These are phyloP conservation scores for Heteronetta atricapilla DNA, from an alignment of 2,113 vertebrate species.

Conservation along the genomic window DNA sequence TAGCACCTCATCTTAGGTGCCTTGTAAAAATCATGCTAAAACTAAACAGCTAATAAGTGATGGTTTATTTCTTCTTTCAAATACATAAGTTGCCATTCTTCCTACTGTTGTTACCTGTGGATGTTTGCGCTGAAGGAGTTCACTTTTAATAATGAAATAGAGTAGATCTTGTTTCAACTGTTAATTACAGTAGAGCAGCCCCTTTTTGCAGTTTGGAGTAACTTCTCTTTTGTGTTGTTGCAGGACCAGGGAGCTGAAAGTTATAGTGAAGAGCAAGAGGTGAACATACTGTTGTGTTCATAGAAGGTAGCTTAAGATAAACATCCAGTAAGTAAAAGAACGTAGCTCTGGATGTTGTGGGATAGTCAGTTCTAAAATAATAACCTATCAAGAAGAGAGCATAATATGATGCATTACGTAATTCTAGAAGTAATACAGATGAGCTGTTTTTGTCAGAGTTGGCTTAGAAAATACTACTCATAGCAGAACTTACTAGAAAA, in stretches of 20 bases:
- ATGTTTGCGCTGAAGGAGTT: background rate
- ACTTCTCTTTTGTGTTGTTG: background rate
- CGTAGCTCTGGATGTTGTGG: conserved; percentile 8
- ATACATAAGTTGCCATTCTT: background rate
- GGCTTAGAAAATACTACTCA: conserved; percentile 7
- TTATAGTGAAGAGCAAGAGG: background rate
- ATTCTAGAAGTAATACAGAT: conserved; percentile 17
- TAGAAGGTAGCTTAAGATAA: conserved; percentile 1
- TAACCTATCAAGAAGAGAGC: background rate
- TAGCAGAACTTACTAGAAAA: background rate
- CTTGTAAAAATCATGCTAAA: background rate
- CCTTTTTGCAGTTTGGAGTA: background rate
- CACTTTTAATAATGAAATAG: background rate
- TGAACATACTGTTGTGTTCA: background rate
- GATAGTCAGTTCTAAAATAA: conserved; percentile 40
- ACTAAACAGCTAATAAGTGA: background rate
- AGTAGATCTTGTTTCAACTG: background rate
- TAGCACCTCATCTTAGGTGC: background rate
- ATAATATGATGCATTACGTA: conserved; percentile 3
- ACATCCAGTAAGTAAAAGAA: background rate
- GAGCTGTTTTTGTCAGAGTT: conserved; percentile 36
- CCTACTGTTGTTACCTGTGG: background rate
- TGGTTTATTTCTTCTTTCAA: too few relatives aligned
- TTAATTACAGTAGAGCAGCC: background rate
- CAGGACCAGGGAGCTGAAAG: background rate